Conservation (phyloP, 2,888 invertebrate genomes). For the Melolontha melolontha region DNA sequence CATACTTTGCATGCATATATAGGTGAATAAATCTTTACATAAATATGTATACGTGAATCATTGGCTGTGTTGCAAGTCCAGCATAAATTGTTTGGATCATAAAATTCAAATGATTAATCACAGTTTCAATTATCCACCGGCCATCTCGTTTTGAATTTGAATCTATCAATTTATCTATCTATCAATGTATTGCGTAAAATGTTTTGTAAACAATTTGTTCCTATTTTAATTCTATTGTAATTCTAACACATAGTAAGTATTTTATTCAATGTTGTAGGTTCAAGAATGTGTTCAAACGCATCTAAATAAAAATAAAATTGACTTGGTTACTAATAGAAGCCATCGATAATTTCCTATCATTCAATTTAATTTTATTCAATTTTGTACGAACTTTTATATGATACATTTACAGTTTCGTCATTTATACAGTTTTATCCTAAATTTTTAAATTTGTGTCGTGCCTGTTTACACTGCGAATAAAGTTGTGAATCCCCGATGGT, state of each 20-base stretch:
- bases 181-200: no score
- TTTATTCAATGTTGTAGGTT: no score
- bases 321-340: no score
- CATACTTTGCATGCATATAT: not conserved
- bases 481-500: slow-evolving; percentile 2
- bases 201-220: no score
- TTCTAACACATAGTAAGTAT: no score
- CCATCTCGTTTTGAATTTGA: not conserved
- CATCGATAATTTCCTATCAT: no score
- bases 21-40: slow-evolving; percentile 43
- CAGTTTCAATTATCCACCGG: slow-evolving; percentile 12
- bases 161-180: not conserved
- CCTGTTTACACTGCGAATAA: not conserved
- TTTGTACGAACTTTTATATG: slow-evolving; percentile 7
- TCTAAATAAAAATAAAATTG: no score
- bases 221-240: no score
- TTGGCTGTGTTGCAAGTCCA: slow-evolving; percentile 30
- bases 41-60: slow-evolving; percentile 42
- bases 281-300: no score
- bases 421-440: not conserved
- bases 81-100: slow-evolving; percentile 14
- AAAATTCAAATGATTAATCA: slow-evolving; percentile 25
- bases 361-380: no score
- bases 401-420: not conserved
- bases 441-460: slow-evolving; percentile 11